Conservation (phyloP, 2,888 invertebrate species). For the Phragmatobia fuliginosa region DNA sequence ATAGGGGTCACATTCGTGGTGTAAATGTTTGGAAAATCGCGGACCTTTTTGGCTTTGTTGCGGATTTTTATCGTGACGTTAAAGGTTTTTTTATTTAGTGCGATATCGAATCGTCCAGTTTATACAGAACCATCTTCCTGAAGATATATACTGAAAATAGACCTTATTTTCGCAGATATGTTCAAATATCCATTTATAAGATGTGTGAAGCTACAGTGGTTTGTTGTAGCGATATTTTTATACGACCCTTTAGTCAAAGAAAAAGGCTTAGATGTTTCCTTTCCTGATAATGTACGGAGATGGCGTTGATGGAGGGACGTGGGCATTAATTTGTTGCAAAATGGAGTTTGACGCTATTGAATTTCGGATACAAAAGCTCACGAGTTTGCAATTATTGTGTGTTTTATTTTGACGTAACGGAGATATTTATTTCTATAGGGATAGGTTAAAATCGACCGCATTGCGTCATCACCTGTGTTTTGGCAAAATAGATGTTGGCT, state of each 20-base stretch:
- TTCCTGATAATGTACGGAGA: slow-evolving; percentile 53
- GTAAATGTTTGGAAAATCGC: slow-evolving; percentile 50
- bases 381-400: slow-evolving; percentile 3
- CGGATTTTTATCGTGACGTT: slow-evolving; percentile 70
- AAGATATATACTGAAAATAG: slow-evolving; percentile 17
- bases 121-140: slow-evolving; percentile 24
- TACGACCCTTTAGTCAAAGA: slow-evolving; percentile 61
- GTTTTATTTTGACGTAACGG: background rate
- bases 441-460: background rate
- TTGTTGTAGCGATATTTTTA: slow-evolving; percentile 51
- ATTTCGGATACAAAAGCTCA: slow-evolving; percentile 21
- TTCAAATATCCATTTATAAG: slow-evolving; percentile 20
- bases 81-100: slow-evolving; percentile 71
- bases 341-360: slow-evolving; percentile 36
- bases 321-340: slow-evolving; percentile 47
- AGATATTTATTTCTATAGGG: background rate
- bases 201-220: slow-evolving; percentile 38
- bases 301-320: slow-evolving; percentile 43
- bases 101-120: slow-evolving; percentile 50
- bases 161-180: slow-evolving; percentile 4
- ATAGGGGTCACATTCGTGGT: slow-evolving; percentile 57
- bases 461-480: too few species aligned
- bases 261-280: slow-evolving; percentile 59
- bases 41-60: slow-evolving; percentile 67
- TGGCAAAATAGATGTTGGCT: too few species aligned